These are phyloP conservation scores for Phytoseiulus persimilis DNA, from an alignment of 2,888 invertebrate genomes.

Conservation along the genomic window DNA sequence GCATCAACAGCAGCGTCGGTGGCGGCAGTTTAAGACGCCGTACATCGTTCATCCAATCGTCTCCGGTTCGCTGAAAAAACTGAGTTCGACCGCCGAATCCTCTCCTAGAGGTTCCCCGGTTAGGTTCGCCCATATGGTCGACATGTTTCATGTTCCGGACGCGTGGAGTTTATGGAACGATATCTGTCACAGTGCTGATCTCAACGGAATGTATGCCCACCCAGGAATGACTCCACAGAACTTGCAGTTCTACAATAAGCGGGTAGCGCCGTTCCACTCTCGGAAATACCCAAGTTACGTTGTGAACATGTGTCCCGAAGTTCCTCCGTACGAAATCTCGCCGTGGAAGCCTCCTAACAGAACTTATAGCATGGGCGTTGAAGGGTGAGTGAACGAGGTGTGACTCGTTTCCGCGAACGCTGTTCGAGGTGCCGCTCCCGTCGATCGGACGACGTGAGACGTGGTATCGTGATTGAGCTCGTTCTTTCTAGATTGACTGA, in stretches of 20 bases:
- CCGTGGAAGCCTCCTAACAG: not conserved
- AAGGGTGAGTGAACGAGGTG: not conserved
- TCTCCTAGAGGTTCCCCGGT: not conserved
- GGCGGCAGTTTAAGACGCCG: not conserved
- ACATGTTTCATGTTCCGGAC: not conserved
- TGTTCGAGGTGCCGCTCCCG: no score
- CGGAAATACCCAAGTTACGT: not conserved
- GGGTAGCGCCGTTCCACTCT: not conserved
- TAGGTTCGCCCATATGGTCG: not conserved
- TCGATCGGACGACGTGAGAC: no score
- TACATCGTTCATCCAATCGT: not conserved
- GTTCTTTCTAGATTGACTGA: slow-evolving; percentile 1
- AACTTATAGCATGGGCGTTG: not conserved
- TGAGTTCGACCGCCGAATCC: not conserved
- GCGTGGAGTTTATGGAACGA: not conserved
- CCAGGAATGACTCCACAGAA: not conserved
- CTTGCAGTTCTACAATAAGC: not conserved
- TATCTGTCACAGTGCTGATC: not conserved
- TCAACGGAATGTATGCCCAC: not conserved
- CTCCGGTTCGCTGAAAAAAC: not conserved
- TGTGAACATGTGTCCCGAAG: not conserved
- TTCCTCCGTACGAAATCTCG: not conserved
- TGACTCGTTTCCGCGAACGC: not conserved
- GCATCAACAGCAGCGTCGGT: not conserved
- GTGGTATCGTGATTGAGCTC: no score